Evolutionary conservation across 1,140 invertebrate species (phyloP).

Genomic region (Daktulosphaira vitifoliae): DNA sequence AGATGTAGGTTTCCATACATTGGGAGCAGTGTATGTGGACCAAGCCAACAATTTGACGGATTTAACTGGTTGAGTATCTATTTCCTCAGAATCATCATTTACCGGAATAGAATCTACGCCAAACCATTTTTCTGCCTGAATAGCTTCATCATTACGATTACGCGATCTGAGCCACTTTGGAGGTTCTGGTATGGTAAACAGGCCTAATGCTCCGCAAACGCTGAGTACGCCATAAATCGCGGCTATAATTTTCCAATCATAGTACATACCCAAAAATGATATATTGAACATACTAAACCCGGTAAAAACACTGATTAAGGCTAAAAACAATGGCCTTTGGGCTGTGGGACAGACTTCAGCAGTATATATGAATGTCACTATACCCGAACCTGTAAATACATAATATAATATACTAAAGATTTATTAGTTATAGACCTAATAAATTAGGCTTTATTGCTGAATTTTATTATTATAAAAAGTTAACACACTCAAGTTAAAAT

Average conservation of each 20-base stretch:
- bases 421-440: too few relatives aligned
- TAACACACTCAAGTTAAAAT: too few relatives aligned
- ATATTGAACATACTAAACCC: slow-evolving; percentile 43
- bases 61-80: too few relatives aligned
- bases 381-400: slow-evolving; percentile 20
- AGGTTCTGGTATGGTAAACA: slow-evolving; percentile 47
- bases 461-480: too few relatives aligned
- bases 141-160: slow-evolving; percentile 38
- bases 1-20: slow-evolving; percentile 46
- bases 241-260: slow-evolving; percentile 53
- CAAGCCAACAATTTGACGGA: too few relatives aligned
- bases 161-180: slow-evolving; percentile 47
- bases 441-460: too few relatives aligned
- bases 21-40: slow-evolving; percentile 21
- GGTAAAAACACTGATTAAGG: not conserved
- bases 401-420: too few relatives aligned
- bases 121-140: slow-evolving; percentile 36
- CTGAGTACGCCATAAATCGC: slow-evolving; percentile 48
- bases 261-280: slow-evolving; percentile 52
- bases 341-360: slow-evolving; percentile 11
- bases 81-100: not conserved
- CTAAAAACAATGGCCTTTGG: slow-evolving; percentile 10
- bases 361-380: slow-evolving; percentile 9
- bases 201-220: slow-evolving; percentile 40
- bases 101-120: slow-evolving; percentile 35